phyloP scores from a whole-genome alignment of 2,113 vertebrate genomes.

The Nettapus auritus region DNA sequence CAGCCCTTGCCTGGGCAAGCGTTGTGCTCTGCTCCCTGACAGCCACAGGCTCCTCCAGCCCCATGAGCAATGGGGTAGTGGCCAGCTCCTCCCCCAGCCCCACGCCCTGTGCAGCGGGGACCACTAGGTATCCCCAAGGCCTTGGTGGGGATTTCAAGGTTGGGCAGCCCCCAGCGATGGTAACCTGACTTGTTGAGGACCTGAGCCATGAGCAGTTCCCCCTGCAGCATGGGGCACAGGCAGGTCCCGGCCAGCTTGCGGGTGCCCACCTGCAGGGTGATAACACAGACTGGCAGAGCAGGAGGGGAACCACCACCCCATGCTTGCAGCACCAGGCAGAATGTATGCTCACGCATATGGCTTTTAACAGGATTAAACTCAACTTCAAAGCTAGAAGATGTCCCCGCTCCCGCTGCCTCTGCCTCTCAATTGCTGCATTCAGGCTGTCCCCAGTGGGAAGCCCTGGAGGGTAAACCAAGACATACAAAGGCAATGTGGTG shows the following conservation, averaged over 20 bases:
- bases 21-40: neutral
- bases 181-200: neutral
- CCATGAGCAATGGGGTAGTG: no score
- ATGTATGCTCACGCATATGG: neutral
- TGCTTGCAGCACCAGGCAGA: neutral
- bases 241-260: neutral
- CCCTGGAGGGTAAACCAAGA: neutral
- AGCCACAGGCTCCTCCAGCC: neutral
- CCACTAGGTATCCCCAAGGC: no score
- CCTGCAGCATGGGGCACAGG: fast-evolving
- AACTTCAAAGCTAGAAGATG: neutral
- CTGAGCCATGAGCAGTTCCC: neutral
- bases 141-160: neutral
- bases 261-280: neutral
- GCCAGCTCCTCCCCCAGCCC: no score
- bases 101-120: neutral
- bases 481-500: neutral
- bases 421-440: neutral
- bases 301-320: neutral
- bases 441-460: neutral
- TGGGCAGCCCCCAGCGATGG: no score
- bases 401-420: neutral
- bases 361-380: slow-evolving; percentile 23
- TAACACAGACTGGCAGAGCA: neutral
- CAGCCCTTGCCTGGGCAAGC: neutral